Evolutionary conservation across 2,888 invertebrate species (phyloP), one percentile per base, ranked within the genome.

Genomic region (Euplexia lucipara): DNA sequence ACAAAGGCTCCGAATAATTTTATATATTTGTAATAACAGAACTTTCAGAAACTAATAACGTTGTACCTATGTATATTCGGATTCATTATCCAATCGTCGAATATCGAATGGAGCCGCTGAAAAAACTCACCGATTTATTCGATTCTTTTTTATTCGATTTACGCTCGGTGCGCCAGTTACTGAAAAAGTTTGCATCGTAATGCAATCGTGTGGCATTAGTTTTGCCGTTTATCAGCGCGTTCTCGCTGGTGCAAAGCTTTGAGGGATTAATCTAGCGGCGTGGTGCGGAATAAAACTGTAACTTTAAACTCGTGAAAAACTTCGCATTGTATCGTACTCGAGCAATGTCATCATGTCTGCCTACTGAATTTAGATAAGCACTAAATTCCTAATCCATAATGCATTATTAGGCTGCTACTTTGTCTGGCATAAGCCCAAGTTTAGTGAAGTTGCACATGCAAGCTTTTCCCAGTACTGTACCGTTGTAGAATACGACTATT

Each of bases 181-280:
- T 93, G 92, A 93, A 94, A 95, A 95, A 95, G 91, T 93, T 94
- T 92, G 91, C 92, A 91, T 93, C 92, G 93, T 93, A 93, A 93
- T 92, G 93, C 93, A 91, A 93, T 95, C 92, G 88, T 85, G 88
- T 81, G 89, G 94, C 90, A 94, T 95, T 94, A 94, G 92, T 92
- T 92, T 89, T 86, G 88, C 88, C 91, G 90, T 95, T 92, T 94
- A 93, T 95, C 94, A 95, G 90, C 82, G 84, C 86, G 84, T 87
- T 88, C 87, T 88, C 88, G 87, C 88, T 86, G 87, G 90, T 87
- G 88, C 87, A 88, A 90, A 90, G 93, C 93, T 95, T 94, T 94
- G 94, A 94, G 92, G 92, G 93, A 94, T 95, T 94, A 94, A 92
- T 93, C 90, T 87, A 83, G 86, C 82, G 81, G 87, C 80, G 84